Percentiles rank a stretch among this genome's conserved stretches.
Conservation (phyloP, 1,140 invertebrate genomes). For the Leptopilina clavipes region DNA sequence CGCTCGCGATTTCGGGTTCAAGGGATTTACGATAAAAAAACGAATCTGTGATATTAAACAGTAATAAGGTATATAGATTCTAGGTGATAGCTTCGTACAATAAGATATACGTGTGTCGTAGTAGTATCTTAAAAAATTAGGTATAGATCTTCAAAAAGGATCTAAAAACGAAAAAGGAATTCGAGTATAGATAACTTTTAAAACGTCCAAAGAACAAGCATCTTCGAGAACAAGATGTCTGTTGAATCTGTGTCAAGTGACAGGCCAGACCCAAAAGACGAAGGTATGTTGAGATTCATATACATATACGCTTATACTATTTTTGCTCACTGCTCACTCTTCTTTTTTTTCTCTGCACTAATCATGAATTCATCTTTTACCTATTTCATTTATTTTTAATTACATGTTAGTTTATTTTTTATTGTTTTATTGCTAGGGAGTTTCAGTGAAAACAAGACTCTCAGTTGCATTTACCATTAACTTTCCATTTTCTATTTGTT, state of each 20-base stretch:
- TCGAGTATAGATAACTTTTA: slow-evolving; percentile 42
- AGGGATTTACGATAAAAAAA: slow-evolving; percentile 57
- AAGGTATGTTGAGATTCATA: slow-evolving; percentile 42
- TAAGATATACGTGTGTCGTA: slow-evolving; percentile 46
- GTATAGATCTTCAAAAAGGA: slow-evolving; percentile 37
- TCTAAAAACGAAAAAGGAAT: slow-evolving; percentile 47
- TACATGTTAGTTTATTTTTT: background rate
- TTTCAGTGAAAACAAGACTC: background rate
- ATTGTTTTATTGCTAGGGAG: background rate
- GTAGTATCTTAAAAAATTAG: slow-evolving; percentile 45
- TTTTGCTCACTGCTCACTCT: slow-evolving; percentile 16
- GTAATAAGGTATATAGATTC: slow-evolving; percentile 62
- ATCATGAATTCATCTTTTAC: slow-evolving; percentile 33
- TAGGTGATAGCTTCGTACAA: slow-evolving; percentile 53
- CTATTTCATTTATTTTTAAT: background rate
- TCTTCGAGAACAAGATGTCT: slow-evolving; percentile 59
- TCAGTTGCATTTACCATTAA: background rate
- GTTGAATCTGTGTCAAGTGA: slow-evolving; percentile 66
- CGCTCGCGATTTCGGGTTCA: slow-evolving; percentile 45
- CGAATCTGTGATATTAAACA: slow-evolving; percentile 73
- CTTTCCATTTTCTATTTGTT: background rate
- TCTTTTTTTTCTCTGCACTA: slow-evolving; percentile 2
- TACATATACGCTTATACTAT: background rate
- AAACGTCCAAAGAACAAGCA: slow-evolving; percentile 44
- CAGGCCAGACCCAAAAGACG: slow-evolving; percentile 58